phyloP scores from a whole-genome alignment of 1,140 invertebrate species.

The Drosophila sproati region DNA sequence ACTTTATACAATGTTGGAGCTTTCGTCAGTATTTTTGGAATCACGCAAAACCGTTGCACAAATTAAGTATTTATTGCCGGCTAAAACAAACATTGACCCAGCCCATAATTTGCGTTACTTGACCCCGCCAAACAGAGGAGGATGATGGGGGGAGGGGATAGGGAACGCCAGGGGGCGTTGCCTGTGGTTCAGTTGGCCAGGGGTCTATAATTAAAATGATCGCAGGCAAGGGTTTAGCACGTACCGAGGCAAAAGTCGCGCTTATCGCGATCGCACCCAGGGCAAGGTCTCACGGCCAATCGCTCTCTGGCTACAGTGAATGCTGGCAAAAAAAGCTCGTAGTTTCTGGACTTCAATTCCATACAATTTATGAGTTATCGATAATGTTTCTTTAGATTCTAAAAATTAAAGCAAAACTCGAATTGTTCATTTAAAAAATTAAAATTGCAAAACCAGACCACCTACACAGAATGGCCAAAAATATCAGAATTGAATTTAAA shows the following conservation, averaged over 20 bases:
- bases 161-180: conserved; percentile 3
- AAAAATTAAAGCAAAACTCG: too few relatives aligned
- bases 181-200: conserved; percentile 15
- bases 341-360: too few relatives aligned
- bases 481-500: too few relatives aligned
- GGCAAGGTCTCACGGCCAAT: conserved; percentile 58
- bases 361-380: too few relatives aligned
- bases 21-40: conserved; percentile 41
- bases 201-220: conserved; percentile 77
- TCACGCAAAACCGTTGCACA: conserved; percentile 58
- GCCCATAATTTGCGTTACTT: conserved; percentile 75
- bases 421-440: too few relatives aligned
- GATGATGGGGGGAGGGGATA: neutral
- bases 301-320: neutral
- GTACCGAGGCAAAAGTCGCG: conserved; percentile 80
- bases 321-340: neutral
- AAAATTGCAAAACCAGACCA: too few relatives aligned
- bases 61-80: conserved; percentile 75
- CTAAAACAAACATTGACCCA: conserved; percentile 75
- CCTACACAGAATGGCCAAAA: too few relatives aligned
- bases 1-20: conserved; percentile 45
- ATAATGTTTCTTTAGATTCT: too few relatives aligned
- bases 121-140: conserved; percentile 42
- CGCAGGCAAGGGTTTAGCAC: conserved; percentile 70
- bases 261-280: conserved; percentile 80